phyloP scores from a whole-genome alignment of 37 sponge, comb jelly and placozoan species.

The Aphrocallistes beatrix region DNA sequence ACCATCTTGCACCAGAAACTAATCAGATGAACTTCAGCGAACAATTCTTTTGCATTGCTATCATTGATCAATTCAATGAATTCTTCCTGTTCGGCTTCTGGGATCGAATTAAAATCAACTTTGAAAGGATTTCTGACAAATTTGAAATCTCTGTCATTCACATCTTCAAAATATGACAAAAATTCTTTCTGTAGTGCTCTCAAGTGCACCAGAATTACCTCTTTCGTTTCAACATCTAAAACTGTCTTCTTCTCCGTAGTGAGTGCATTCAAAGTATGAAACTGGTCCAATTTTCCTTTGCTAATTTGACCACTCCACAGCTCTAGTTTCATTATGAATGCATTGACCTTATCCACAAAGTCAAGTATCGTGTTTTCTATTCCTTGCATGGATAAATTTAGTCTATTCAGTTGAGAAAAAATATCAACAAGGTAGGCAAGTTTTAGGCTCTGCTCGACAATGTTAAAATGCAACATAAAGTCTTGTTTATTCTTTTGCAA shows the following conservation, averaged over 20 bases:
- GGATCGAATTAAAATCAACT: neutral
- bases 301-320: constrained; percentile 18
- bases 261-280: constrained; percentile 3
- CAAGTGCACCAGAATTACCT: constrained; percentile 9
- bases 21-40: constrained; percentile 8
- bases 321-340: constrained; percentile 8
- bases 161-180: neutral
- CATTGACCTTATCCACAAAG: constrained; percentile 16
- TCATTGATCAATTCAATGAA: constrained; percentile 4
- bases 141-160: neutral
- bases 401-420: neutral
- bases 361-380: neutral
- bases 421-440: constrained; percentile 1
- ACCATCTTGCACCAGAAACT: neutral
- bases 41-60: constrained; percentile 8
- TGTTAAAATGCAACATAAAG: neutral
- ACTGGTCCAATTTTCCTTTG: neutral
- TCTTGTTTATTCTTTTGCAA: neutral
- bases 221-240: neutral
- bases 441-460: neutral
- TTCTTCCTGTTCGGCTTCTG: neutral
- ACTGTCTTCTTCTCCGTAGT: neutral
- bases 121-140: constrained; percentile 6
- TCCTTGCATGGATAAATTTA: constrained; percentile 9
- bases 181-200: constrained; percentile 3